Percentiles rank a stretch among this genome's conserved stretches.
These are phyloP conservation scores for Tragelaphus imberbis DNA, from an alignment of 2,113 vertebrate genomes.

Conservation along the genomic window DNA sequence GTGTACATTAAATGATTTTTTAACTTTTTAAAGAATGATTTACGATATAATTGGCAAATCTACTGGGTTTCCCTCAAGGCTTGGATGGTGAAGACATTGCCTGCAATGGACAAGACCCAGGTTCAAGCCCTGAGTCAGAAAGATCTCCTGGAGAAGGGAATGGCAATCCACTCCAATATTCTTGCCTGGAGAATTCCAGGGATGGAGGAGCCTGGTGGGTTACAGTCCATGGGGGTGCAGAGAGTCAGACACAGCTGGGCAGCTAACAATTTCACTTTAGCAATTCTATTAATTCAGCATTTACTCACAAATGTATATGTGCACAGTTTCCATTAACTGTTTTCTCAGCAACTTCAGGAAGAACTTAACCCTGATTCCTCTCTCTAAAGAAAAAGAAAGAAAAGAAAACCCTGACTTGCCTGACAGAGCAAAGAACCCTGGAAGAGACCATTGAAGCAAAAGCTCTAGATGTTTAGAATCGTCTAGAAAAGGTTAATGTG, in stretches of 20 bases:
- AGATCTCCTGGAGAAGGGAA: not conserved
- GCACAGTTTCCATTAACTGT: not conserved
- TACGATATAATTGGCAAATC: not conserved
- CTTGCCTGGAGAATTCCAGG: not conserved
- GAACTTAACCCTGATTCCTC: not conserved
- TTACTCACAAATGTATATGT: not conserved
- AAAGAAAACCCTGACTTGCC: not conserved
- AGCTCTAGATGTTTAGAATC: not conserved
- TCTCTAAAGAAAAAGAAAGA: not conserved
- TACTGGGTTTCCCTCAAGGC: not conserved
- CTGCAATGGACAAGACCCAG: not conserved
- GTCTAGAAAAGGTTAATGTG: not conserved
- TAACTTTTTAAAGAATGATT: not conserved
- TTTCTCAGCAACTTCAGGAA: not conserved
- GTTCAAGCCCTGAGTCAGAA: not conserved
- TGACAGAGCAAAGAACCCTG: not conserved
- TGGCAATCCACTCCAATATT: not conserved
- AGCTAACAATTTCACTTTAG: not conserved
- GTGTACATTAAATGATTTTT: not conserved
- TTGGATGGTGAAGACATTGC: not conserved
- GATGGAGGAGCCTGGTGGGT: not conserved
- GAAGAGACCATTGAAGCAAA: not conserved
- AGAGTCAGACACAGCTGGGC: not conserved
- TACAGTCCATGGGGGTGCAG: not conserved
- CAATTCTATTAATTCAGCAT: constrained; percentile 2